These are phyloP conservation scores for Macaria notata DNA, from an alignment of 2,888 invertebrate species.

Conservation along the genomic window DNA sequence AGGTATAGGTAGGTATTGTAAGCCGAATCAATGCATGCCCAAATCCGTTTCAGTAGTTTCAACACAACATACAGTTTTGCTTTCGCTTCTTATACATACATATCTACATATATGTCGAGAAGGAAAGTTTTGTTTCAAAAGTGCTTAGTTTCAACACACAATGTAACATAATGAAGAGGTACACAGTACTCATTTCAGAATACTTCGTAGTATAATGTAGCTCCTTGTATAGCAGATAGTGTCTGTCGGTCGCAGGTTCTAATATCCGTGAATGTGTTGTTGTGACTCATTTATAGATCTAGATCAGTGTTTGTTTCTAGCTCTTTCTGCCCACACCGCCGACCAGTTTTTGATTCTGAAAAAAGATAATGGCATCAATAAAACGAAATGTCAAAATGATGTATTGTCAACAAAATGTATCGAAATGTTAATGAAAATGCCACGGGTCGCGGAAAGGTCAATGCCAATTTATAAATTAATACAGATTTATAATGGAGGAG, in stretches of 20 bases:
- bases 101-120: constrained; percentile 3
- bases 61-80: background rate
- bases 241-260: background rate
- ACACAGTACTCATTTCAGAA: background rate
- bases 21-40: background rate
- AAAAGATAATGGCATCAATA: background rate
- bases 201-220: background rate
- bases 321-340: background rate
- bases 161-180: background rate
- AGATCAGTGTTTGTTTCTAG: background rate
- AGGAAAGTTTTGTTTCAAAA: constrained; percentile 3
- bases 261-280: background rate
- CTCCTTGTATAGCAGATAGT: background rate
- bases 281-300: background rate
- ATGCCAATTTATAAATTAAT: constrained; percentile 8
- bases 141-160: background rate
- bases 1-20: background rate
- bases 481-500: constrained; percentile 1
- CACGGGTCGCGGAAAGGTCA: constrained; percentile 14
- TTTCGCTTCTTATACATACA: background rate
- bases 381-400: constrained; percentile 17
- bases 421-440: constrained; percentile 14
- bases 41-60: background rate
- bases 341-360: background rate
- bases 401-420: constrained; percentile 9